Evolutionary conservation across 2,888 invertebrate species (phyloP).

Genomic region (Clepsis dumicolana): DNA sequence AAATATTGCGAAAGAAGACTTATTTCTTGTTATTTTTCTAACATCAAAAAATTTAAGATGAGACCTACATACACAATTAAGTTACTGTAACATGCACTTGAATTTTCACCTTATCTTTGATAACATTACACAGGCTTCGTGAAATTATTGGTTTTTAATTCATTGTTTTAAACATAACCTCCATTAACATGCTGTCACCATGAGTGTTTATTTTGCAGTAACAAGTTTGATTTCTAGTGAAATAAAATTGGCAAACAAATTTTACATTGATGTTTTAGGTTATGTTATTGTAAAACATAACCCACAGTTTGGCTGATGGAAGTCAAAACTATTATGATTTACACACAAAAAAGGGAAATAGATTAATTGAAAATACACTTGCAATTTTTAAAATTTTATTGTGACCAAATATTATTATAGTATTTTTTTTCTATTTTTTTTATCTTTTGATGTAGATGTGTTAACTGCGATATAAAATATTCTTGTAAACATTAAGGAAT

Average conservation of each 20-base stretch:
- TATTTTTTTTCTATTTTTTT: too few species aligned
- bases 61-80: constrained; percentile 35
- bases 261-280: background rate
- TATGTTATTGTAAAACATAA: background rate
- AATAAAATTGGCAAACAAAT: background rate
- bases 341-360: too few species aligned
- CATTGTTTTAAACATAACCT: constrained; percentile 59
- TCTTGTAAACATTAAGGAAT: too few species aligned
- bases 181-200: constrained; percentile 50
- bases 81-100: background rate
- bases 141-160: constrained; percentile 30
- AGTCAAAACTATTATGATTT: background rate
- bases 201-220: constrained; percentile 17
- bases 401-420: too few species aligned
- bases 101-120: background rate
- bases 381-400: too few species aligned
- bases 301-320: background rate
- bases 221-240: background rate
- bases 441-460: too few species aligned
- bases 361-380: too few species aligned
- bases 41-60: constrained; percentile 5
- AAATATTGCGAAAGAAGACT: background rate
- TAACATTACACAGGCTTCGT: background rate
- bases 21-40: background rate
- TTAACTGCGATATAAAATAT: too few species aligned